Evolutionary conservation across 2,888 invertebrate species (phyloP).

Genomic region (Anorthoa munda): DNA sequence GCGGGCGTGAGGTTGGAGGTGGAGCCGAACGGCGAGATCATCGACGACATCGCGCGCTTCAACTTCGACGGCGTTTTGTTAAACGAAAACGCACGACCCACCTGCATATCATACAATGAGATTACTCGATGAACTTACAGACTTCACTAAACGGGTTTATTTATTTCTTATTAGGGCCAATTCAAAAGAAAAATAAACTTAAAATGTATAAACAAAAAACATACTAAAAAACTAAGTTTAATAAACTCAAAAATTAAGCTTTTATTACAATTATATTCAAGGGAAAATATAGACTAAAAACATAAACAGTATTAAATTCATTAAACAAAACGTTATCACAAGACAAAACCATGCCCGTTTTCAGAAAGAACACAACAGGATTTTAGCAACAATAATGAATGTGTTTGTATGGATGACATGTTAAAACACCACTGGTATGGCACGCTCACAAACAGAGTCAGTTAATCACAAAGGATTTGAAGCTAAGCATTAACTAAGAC

Average conservation of each 20-base stretch:
- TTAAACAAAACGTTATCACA: slow-evolving; percentile 29
- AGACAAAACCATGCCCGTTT: slow-evolving; percentile 58
- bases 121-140: slow-evolving; percentile 21
- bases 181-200: background rate
- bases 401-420: slow-evolving; percentile 68
- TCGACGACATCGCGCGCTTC: slow-evolving; percentile 98
- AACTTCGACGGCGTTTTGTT: slow-evolving; percentile 98
- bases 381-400: slow-evolving; percentile 52
- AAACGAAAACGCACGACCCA: slow-evolving; percentile 98
- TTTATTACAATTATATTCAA: background rate
- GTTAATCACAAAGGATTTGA: slow-evolving; percentile 81
- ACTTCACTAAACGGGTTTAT: background rate
- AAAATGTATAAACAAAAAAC: slow-evolving; percentile 3
- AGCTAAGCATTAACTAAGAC: slow-evolving; percentile 82
- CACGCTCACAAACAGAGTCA: slow-evolving; percentile 82
- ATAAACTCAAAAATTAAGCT: background rate
- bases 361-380: slow-evolving; percentile 39
- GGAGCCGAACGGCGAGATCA: slow-evolving; percentile 97
- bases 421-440: slow-evolving; percentile 77
- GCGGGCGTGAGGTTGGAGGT: slow-evolving; percentile 96
- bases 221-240: slow-evolving; percentile 11
- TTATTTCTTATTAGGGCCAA: background rate
- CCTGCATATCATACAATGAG: slow-evolving; percentile 82
- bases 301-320: slow-evolving; percentile 12
- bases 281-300: background rate